Percentiles rank a stretch among this genome's conserved stretches.
Conservation (phyloP, 2,113 vertebrate genomes). For the Corythoichthys intestinalis region DNA sequence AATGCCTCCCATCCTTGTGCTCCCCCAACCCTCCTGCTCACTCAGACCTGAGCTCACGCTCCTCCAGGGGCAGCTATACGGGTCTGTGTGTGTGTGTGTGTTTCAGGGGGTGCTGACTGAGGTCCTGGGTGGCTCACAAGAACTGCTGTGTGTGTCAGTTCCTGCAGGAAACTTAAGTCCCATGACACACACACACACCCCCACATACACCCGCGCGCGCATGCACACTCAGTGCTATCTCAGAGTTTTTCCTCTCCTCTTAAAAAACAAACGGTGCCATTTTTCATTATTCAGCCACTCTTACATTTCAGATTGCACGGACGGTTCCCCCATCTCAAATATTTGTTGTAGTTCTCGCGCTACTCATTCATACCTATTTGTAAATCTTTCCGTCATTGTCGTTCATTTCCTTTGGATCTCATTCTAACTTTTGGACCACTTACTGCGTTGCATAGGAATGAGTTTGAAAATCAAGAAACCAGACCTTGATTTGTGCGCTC, state of each 20-base stretch:
- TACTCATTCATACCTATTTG: slow-evolving; percentile 18
- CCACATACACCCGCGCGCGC: slow-evolving; percentile 31
- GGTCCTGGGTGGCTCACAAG: slow-evolving; percentile 73
- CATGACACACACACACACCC: slow-evolving; percentile 44
- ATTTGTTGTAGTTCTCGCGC: slow-evolving; percentile 16
- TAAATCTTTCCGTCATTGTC: slow-evolving; percentile 19
- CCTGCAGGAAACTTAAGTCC: slow-evolving; percentile 73
- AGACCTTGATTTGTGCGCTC: slow-evolving; percentile 54
- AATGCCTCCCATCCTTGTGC: slow-evolving; percentile 30
- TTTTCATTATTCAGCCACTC: slow-evolving; percentile 57
- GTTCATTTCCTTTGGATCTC: not conserved
- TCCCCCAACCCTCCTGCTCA: slow-evolving; percentile 1
- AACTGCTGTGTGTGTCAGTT: slow-evolving; percentile 76
- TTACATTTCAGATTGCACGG: slow-evolving; percentile 41
- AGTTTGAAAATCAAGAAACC: not conserved
- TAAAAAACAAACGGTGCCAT: slow-evolving; percentile 50
- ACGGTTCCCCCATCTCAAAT: slow-evolving; percentile 2
- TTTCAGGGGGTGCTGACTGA: slow-evolving; percentile 71
- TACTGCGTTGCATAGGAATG: not conserved
- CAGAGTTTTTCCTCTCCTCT: slow-evolving; percentile 18
- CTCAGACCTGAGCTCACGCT: slow-evolving; percentile 52
- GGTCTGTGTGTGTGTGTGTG: slow-evolving; percentile 32
- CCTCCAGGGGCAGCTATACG: slow-evolving; percentile 43
- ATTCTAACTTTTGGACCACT: slow-evolving; percentile 18
- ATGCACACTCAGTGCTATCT: slow-evolving; percentile 24